Percentiles rank a stretch among this genome's conserved stretches.
Conservation (phyloP, 64 coral and sea anemone species). For the Actinia equina region DNA sequence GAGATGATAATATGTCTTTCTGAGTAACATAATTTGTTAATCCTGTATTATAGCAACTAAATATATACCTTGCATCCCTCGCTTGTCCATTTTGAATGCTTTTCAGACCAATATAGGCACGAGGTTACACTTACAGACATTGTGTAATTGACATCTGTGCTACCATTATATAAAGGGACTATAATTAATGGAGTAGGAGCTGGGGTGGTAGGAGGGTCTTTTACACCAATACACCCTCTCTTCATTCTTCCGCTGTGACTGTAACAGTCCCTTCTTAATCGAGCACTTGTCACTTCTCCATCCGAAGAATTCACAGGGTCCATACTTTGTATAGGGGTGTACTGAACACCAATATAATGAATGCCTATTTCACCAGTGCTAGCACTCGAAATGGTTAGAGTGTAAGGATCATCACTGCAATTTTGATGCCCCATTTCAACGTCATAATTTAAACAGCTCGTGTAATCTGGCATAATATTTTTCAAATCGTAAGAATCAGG, state of each 20-base stretch:
- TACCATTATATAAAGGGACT: conserved; percentile 47
- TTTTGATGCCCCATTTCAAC: neutral
- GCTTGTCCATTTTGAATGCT: conserved; percentile 63
- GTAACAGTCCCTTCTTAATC: conserved; percentile 48
- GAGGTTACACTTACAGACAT: conserved; percentile 63
- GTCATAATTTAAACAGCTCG: conserved; percentile 40
- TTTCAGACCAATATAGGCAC: conserved; percentile 78
- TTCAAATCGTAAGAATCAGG: conserved; percentile 43
- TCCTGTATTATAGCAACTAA: neutral
- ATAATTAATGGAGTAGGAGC: conserved; percentile 65
- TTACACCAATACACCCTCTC: conserved; percentile 79
- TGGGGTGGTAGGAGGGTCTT: conserved; percentile 75
- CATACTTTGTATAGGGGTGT: neutral
- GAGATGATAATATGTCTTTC: neutral
- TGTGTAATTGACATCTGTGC: conserved; percentile 76
- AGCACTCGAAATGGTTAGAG: conserved; percentile 48
- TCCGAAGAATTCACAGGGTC: neutral
- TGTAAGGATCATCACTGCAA: conserved; percentile 68
- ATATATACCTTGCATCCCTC: conserved; percentile 62
- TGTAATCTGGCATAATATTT: conserved; percentile 50
- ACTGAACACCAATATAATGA: conserved; percentile 71
- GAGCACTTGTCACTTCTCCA: neutral
- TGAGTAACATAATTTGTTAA: neutral
- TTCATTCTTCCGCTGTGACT: conserved; percentile 50
- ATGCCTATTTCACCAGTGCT: conserved; percentile 62